Evolutionary conservation across 2,113 vertebrate species (phyloP).

Genomic region (Macrotus californicus): DNA sequence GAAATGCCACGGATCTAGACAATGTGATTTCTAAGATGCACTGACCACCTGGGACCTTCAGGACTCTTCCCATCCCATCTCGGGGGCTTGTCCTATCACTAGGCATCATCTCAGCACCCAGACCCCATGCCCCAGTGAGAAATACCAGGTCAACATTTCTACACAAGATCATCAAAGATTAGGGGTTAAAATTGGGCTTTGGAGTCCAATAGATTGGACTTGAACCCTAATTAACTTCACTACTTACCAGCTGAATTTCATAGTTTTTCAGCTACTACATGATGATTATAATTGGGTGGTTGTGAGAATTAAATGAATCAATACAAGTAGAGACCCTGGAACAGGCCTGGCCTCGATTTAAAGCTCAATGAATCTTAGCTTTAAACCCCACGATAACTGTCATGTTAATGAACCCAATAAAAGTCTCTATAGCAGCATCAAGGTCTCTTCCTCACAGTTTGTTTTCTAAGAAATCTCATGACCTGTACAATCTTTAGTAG

Average conservation of each 20-base stretch:
- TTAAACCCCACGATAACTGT: not conserved
- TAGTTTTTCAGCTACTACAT: not conserved
- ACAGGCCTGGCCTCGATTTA: not conserved
- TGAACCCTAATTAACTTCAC: not conserved
- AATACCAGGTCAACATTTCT: not conserved
- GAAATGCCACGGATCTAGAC: not conserved
- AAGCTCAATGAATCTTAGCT: not conserved
- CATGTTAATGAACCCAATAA: not conserved
- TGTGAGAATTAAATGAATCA: not conserved
- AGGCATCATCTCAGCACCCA: not conserved
- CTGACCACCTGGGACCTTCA: not conserved
- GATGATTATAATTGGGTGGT: not conserved
- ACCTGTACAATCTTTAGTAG: not conserved
- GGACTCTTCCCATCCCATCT: not conserved
- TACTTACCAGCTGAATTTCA: not conserved
- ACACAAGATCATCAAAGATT: not conserved
- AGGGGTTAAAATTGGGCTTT: not conserved
- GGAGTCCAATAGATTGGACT: not conserved
- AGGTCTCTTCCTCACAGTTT: not conserved
- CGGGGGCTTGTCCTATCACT: not conserved
- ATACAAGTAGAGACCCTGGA: not conserved
- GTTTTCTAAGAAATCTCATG: not conserved
- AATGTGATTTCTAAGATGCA: not conserved
- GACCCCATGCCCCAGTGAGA: not conserved
- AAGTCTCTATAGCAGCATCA: not conserved